These are phyloP conservation scores for Peromyscus leucopus DNA, from an alignment of 2,113 vertebrate genomes.

Conservation along the genomic window DNA sequence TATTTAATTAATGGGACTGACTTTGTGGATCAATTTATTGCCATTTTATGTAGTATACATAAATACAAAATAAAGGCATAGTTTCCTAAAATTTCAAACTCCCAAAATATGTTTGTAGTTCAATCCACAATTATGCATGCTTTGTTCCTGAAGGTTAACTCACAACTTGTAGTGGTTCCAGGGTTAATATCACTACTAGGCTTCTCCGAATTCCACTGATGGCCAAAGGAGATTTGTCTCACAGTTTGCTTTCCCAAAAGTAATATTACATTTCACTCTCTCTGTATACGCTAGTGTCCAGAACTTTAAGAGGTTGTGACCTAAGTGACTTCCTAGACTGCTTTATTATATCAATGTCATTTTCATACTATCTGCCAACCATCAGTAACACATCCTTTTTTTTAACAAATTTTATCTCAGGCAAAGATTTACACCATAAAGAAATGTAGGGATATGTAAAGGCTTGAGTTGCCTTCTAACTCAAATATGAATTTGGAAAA, in stretches of 20 bases:
- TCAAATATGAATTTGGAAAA: background rate
- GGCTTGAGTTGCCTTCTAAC: background rate
- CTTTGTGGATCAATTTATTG: background rate
- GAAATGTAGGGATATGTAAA: background rate
- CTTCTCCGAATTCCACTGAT: background rate
- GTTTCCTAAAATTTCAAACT: constrained; percentile 1
- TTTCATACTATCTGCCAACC: too few relatives aligned
- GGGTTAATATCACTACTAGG: background rate
- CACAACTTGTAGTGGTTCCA: background rate
- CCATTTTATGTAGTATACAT: background rate
- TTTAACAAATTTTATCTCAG: background rate
- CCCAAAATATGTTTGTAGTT: background rate
- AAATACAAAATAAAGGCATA: background rate
- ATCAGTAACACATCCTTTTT: too few relatives aligned
- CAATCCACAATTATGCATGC: background rate
- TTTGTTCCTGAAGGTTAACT: background rate
- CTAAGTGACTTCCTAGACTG: background rate
- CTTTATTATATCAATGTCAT: background rate
- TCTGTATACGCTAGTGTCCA: background rate
- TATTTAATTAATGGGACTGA: background rate
- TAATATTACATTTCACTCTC: background rate
- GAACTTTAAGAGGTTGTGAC: background rate
- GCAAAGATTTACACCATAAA: background rate
- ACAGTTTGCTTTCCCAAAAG: background rate
- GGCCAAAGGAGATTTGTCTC: background rate